phyloP scores from a whole-genome alignment of 2,888 invertebrate species.

The Callyntrura guangdongensis region DNA sequence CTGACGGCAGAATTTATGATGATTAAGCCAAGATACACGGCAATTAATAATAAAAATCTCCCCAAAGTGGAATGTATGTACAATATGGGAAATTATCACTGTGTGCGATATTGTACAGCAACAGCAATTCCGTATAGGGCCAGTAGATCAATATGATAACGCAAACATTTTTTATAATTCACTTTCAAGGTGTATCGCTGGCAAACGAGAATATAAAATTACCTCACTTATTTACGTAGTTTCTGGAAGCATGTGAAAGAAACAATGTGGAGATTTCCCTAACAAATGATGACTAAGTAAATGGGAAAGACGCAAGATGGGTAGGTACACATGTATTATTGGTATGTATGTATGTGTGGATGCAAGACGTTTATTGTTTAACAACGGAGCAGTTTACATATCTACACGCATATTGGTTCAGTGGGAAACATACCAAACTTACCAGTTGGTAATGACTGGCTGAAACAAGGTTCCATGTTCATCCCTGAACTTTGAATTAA shows the following conservation, averaged over 20 bases:
- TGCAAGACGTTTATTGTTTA: not conserved
- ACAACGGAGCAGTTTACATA: not conserved
- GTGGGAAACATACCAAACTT: slow-evolving; percentile 42
- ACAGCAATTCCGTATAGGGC: not conserved
- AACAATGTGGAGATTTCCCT: not conserved
- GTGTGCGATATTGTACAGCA: not conserved
- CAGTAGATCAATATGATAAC: slow-evolving; percentile 13
- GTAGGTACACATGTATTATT: not conserved
- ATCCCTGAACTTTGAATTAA: slow-evolving; percentile 56
- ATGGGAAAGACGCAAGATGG: not conserved
- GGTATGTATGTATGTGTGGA: no score
- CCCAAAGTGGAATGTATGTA: not conserved
- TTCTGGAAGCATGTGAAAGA: slow-evolving; percentile 22
- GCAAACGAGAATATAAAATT: not conserved
- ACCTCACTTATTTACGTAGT: not conserved
- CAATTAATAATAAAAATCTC: slow-evolving; percentile 1
- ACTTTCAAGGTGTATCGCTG: not conserved
- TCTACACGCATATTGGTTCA: not conserved
- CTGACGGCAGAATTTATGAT: not conserved
- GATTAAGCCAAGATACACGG: not conserved
- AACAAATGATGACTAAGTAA: not conserved
- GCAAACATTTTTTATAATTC: not conserved
- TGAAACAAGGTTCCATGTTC: slow-evolving; percentile 41
- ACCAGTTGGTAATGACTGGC: slow-evolving; percentile 29
- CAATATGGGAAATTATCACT: slow-evolving; percentile 1